Evolutionary conservation across 37 sponge, comb jelly and placozoan genomes (phyloP).

Genomic region (Axinella damicornis): DNA sequence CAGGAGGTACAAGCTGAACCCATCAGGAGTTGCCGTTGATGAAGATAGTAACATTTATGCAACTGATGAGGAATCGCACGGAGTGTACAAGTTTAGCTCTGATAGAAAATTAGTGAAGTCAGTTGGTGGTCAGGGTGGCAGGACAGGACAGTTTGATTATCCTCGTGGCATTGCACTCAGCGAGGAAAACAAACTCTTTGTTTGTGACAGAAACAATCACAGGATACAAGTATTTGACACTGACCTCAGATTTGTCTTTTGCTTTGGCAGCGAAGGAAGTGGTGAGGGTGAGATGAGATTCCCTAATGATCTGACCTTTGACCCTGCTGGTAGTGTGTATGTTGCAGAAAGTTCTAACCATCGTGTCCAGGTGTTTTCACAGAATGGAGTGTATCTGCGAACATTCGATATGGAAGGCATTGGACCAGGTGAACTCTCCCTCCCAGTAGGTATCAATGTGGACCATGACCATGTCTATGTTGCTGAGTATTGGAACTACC

Average conservation of each 20-base stretch:
- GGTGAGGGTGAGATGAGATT: neutral
- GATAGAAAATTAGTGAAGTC: too few species aligned
- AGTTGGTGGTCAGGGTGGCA: too few species aligned
- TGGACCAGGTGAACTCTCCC: neutral
- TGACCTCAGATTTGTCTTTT: neutral
- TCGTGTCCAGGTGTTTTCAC: neutral
- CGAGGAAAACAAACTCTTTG: too few species aligned
- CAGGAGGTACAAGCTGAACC: too few species aligned
- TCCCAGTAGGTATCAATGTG: neutral
- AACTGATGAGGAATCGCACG: too few species aligned
- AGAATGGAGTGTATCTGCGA: neutral
- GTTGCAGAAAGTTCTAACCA: neutral
- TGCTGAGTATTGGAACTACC: too few species aligned
- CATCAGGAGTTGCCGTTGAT: too few species aligned
- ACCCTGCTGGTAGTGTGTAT: neutral
- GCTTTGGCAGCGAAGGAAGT: neutral
- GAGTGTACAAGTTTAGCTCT: too few species aligned
- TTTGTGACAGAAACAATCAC: neutral
- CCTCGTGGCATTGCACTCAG: too few species aligned
- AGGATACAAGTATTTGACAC: conserved; percentile 8
- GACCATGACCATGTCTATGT: too few species aligned
- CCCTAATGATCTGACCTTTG: conserved; percentile 1
- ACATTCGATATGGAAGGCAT: neutral
- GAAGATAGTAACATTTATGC: too few species aligned
- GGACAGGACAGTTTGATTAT: too few species aligned